Percentiles rank a stretch among this genome's conserved stretches.
These are phyloP conservation scores for Penaeus chinensis DNA, from an alignment of 1,140 invertebrate species.

Conservation along the genomic window DNA sequence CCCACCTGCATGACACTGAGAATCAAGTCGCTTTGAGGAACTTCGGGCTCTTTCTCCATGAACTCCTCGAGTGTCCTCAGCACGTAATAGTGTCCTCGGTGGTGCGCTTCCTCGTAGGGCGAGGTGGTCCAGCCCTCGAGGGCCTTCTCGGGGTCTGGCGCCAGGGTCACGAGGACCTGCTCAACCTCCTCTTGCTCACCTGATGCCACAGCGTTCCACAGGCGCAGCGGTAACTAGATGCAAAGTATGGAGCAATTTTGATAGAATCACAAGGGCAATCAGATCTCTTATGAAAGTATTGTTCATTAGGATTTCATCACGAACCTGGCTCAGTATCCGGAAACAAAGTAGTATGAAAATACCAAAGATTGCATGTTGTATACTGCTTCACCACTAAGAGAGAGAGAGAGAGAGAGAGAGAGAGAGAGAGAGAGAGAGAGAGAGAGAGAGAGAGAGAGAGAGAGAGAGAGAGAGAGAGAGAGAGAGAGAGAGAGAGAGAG, in stretches of 20 bases:
- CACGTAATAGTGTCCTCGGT: constrained; percentile 35
- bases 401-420: no score
- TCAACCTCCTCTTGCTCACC: constrained; percentile 42
- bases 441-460: no score
- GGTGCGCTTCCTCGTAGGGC: constrained; percentile 48
- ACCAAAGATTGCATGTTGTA: no score
- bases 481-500: no score
- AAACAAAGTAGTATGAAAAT: no score
- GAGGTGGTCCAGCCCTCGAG: constrained; percentile 39
- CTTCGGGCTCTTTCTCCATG: constrained; percentile 35
- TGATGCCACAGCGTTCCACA: constrained; percentile 53
- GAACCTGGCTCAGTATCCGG: no score
- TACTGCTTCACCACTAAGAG: no score
- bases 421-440: no score
- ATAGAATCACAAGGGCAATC: not conserved
- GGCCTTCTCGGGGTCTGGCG: constrained; percentile 15
- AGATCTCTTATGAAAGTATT: no score
- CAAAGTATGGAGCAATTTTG: not conserved
- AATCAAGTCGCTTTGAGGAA: constrained; percentile 47
- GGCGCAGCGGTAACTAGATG: constrained; percentile 32
- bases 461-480: no score
- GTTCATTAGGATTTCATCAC: no score
- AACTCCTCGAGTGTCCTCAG: constrained; percentile 36
- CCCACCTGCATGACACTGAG: constrained; percentile 46
- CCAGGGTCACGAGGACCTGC: constrained; percentile 42